A percentile compares a stretch with the other conserved stretches of the same genome.
Evolutionary conservation across 2,888 invertebrate species (phyloP).

Genomic region (Heliothis peltigera): DNA sequence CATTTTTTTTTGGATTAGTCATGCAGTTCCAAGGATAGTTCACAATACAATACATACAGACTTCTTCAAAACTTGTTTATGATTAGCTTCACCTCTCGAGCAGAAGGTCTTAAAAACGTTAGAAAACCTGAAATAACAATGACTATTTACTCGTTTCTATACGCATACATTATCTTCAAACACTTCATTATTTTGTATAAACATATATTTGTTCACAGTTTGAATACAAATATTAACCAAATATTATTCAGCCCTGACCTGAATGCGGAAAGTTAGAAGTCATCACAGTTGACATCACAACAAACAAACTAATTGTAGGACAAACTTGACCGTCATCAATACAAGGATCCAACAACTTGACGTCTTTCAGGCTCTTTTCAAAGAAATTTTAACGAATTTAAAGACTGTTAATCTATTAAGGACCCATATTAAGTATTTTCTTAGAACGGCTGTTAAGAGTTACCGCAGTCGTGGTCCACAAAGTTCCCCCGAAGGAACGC

Average conservation of each 20-base stretch:
- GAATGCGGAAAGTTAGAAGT: conserved; percentile 19
- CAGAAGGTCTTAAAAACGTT: not conserved
- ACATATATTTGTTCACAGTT: conserved; percentile 11
- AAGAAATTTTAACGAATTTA: too few relatives aligned
- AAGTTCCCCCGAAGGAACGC: too few relatives aligned
- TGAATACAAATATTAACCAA: conserved; percentile 7
- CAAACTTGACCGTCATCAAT: conserved; percentile 2
- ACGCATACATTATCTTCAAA: not conserved
- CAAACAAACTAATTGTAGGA: conserved; percentile 12
- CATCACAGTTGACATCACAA: conserved; percentile 21
- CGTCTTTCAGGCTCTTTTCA: too few relatives aligned
- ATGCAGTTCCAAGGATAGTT: not conserved
- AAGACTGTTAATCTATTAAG: too few relatives aligned
- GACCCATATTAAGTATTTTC: too few relatives aligned
- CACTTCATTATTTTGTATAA: not conserved
- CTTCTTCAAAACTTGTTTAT: not conserved
- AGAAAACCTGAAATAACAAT: not conserved
- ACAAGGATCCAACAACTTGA: too few relatives aligned
- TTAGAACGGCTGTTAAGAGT: too few relatives aligned
- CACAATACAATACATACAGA: not conserved
- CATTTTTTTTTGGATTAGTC: not conserved
- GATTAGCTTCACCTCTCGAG: not conserved
- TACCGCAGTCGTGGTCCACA: too few relatives aligned
- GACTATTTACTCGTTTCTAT: not conserved
- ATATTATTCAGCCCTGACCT: conserved; percentile 30